Evolutionary conservation across 2,797 vertebrate species (phyloP).

Genomic region (Cyclura pinguis): DNA sequence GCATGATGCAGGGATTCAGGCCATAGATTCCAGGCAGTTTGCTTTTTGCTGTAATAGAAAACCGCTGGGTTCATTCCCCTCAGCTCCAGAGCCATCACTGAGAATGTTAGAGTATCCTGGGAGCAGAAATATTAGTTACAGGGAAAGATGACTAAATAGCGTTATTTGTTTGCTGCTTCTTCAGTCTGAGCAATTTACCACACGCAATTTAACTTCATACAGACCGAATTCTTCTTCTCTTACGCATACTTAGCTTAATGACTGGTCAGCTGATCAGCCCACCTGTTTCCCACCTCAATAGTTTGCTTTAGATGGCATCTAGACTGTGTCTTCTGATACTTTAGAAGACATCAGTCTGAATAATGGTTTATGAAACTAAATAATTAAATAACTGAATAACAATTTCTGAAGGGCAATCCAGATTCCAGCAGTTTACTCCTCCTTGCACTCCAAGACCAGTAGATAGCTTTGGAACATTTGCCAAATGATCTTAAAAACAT

Average conservation of each 20-base stretch:
- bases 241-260: not conserved
- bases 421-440: not conserved
- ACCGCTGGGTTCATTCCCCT: no score
- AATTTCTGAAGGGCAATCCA: slow-evolving; percentile 1
- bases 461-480: slow-evolving; percentile 11
- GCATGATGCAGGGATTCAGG: not conserved
- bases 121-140: no score
- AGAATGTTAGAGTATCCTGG: not conserved
- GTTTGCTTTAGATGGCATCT: not conserved
- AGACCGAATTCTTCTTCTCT: not conserved
- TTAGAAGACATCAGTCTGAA: not conserved
- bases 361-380: no score
- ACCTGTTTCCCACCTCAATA: not conserved
- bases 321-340: not conserved
- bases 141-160: not conserved
- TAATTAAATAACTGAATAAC: not conserved
- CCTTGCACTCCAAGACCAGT: not conserved
- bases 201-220: no score
- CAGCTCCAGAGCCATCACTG: not conserved
- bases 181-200: not conserved
- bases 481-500: not conserved
- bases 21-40: not conserved
- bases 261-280: not conserved
- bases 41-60: not conserved
- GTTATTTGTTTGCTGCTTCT: not conserved